phyloP scores from a whole-genome alignment of 2,113 vertebrate genomes.

The Lepisosteus osseus region DNA sequence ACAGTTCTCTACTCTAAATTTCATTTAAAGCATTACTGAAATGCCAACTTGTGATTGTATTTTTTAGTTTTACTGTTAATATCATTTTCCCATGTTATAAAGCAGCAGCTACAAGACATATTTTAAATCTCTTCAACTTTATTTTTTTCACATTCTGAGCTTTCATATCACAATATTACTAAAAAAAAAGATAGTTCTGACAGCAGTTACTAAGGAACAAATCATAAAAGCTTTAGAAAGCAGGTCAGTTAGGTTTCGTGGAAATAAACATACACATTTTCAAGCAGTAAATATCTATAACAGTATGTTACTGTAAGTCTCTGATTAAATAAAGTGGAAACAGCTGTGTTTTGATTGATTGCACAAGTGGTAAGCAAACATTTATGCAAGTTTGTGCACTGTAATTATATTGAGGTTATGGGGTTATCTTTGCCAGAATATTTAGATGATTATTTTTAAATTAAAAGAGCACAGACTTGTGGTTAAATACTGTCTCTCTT shows the following conservation, averaged over 20 bases:
- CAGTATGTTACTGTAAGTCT: too few species aligned
- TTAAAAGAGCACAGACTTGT: conserved; percentile 29
- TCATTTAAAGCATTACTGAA: too few species aligned
- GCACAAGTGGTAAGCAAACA: conserved; percentile 38
- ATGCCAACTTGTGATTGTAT: too few species aligned
- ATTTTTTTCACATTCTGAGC: too few species aligned
- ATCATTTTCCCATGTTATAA: too few species aligned
- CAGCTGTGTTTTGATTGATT: conserved; percentile 37
- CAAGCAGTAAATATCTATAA: too few species aligned
- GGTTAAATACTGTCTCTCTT: conserved; percentile 21
- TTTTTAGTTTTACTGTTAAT: too few species aligned
- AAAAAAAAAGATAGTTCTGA: background rate
- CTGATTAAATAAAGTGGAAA: conserved; percentile 11
- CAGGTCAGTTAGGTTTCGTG: background rate
- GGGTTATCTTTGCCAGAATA: conserved; percentile 30
- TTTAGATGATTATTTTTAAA: conserved; percentile 42
- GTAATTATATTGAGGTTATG: conserved; percentile 30
- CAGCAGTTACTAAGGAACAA: background rate
- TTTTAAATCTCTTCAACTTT: too few species aligned
- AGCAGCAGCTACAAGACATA: too few species aligned
- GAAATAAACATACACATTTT: background rate
- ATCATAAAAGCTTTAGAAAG: background rate
- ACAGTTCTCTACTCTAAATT: too few species aligned
- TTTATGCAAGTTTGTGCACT: conserved; percentile 30
- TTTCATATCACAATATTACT: too few species aligned